These are phyloP conservation scores for Recurvirostra avosetta DNA, from an alignment of 2,113 vertebrate genomes.

Conservation along the genomic window DNA sequence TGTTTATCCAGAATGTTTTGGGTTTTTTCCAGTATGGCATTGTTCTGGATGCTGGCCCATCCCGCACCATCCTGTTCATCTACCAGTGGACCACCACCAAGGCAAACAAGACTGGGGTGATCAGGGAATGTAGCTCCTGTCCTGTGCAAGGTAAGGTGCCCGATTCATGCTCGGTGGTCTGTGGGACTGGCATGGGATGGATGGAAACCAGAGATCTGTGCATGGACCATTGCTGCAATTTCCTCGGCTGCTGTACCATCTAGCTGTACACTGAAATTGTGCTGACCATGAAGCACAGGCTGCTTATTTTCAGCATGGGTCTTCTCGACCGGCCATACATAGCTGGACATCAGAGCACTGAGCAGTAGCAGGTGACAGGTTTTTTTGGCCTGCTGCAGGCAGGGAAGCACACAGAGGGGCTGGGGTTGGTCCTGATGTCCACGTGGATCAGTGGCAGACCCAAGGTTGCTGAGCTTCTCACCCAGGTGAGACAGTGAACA, in stretches of 20 bases:
- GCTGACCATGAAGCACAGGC: neutral
- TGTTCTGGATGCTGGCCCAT: conserved; percentile 40
- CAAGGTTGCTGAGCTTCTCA: neutral
- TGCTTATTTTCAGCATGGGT: neutral
- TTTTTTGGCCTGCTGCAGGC: neutral
- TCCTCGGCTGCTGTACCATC: neutral
- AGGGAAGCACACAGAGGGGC: neutral
- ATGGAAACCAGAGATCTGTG: neutral
- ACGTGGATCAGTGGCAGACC: neutral
- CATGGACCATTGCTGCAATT: neutral
- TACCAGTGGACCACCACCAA: conserved; percentile 44
- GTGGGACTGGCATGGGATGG: neutral
- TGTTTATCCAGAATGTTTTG: neutral
- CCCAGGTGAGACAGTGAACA: neutral
- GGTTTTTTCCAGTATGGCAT: conserved; percentile 40
- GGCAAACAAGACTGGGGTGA: conserved; percentile 5
- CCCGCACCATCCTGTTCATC: conserved; percentile 5
- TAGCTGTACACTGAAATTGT: neutral
- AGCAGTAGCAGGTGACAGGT: neutral
- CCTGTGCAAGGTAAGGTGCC: conserved; percentile 26
- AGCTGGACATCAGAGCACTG: neutral
- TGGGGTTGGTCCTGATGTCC: neutral
- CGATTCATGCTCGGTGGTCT: fast-evolving
- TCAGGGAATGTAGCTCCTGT: conserved; percentile 41
- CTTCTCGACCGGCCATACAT: fast-evolving